Conservation (phyloP, 2,888 invertebrate genomes). For the Drosophila mulleri region DNA sequence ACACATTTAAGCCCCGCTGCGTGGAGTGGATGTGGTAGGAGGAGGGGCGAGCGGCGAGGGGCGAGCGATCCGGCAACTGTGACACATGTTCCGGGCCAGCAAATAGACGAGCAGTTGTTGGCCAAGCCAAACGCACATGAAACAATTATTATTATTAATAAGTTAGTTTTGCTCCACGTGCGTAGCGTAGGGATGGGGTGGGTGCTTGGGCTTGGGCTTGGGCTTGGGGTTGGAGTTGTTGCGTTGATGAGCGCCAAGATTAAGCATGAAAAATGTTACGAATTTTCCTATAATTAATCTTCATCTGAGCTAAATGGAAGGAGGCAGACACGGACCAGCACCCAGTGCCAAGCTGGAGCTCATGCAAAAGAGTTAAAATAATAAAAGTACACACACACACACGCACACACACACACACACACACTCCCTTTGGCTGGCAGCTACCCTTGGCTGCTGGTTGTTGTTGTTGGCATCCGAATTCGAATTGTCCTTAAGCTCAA, state of each 20-base stretch:
- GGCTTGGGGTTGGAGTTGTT: background rate
- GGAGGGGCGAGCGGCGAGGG: background rate
- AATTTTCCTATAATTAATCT: constrained; percentile 77
- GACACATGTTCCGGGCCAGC: constrained; percentile 66
- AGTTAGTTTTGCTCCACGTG: constrained; percentile 73
- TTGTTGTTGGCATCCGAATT: constrained; percentile 32
- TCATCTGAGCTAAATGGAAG: constrained; percentile 62
- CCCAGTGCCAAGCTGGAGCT: constrained; percentile 10
- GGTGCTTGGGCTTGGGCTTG: background rate
- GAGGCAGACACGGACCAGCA: constrained; percentile 36
- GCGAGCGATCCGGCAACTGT: constrained; percentile 56
- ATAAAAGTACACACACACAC: constrained; percentile 66
- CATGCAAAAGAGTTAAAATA: constrained; percentile 79
- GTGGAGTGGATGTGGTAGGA: constrained; percentile 13
- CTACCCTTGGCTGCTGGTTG: constrained; percentile 22
- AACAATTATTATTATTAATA: constrained; percentile 80
- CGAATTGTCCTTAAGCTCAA: constrained; percentile 67
- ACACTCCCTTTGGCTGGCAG: background rate
- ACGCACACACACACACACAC: constrained; percentile 36
- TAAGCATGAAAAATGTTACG: constrained; percentile 79
- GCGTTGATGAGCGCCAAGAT: constrained; percentile 69
- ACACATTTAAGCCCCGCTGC: constrained; percentile 56
- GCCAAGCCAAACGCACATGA: constrained; percentile 52
- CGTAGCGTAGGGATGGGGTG: constrained; percentile 3
- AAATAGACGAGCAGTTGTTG: constrained; percentile 36